Conservation (phyloP, 2,888 invertebrate species). For the Gnatocerus cornutus region DNA sequence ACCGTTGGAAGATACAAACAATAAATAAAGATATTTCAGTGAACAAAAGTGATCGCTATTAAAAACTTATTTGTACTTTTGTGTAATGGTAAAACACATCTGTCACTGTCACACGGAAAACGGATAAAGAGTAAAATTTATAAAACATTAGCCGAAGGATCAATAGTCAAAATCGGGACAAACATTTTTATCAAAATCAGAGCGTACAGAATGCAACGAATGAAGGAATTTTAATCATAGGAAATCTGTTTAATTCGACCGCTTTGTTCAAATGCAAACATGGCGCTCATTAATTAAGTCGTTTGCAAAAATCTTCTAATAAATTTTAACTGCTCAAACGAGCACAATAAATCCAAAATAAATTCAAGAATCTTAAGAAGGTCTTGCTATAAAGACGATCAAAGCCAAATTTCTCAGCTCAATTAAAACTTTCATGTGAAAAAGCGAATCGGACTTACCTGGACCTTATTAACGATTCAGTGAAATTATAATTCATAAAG, state of each 20-base stretch:
- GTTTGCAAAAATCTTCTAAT: too few relatives aligned
- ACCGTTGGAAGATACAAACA: conserved; percentile 19
- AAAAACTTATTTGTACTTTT: conserved; percentile 15
- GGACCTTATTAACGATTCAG: conserved; percentile 17
- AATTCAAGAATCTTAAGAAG: too few relatives aligned
- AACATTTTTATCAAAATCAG: background rate
- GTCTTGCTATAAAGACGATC: too few relatives aligned
- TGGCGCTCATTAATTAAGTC: background rate
- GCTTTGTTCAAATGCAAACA: background rate
- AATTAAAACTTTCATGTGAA: background rate
- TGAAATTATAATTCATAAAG: conserved; percentile 32
- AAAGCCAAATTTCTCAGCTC: too few relatives aligned
- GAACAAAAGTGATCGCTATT: conserved; percentile 9
- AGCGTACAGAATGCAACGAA: background rate
- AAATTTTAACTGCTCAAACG: too few relatives aligned
- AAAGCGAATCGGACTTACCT: background rate
- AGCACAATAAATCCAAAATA: too few relatives aligned
- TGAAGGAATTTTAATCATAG: conserved; percentile 12
- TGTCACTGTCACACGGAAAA: conserved; percentile 3
- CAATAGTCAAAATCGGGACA: background rate
- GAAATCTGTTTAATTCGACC: background rate
- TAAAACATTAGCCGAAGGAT: background rate
- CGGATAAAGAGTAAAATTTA: conserved; percentile 2
- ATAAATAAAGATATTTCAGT: conserved; percentile 32
- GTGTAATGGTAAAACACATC: conserved; percentile 7